phyloP scores from a whole-genome alignment of 2,888 invertebrate species.

The Caenorhabditis virilis region DNA sequence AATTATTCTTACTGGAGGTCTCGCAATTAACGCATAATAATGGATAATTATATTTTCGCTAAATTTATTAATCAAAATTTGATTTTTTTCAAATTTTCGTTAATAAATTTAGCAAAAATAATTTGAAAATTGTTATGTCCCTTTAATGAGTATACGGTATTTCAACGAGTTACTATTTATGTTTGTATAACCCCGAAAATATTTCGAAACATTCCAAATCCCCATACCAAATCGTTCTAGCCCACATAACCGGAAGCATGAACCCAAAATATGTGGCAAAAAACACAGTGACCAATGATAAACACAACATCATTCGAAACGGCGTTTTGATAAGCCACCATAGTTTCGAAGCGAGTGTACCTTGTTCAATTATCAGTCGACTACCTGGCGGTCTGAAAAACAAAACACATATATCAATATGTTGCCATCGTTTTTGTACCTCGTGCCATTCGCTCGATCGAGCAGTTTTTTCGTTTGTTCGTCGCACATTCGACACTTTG shows the following conservation, averaged over 20 bases:
- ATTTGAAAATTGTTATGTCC: too few species aligned
- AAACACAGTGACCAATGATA: slow-evolving; percentile 63
- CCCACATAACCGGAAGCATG: slow-evolving; percentile 63
- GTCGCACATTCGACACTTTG: slow-evolving; percentile 40
- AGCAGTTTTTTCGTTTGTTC: slow-evolving; percentile 37
- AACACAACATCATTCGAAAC: slow-evolving; percentile 57
- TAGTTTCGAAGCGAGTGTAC: slow-evolving; percentile 18
- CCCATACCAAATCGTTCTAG: slow-evolving; percentile 57
- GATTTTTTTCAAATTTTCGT: too few species aligned
- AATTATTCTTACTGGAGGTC: too few species aligned
- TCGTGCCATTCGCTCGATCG: slow-evolving; percentile 34
- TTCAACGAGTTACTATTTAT: too few species aligned
- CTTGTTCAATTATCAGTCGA: slow-evolving; percentile 39
- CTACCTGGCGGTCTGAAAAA: slow-evolving; percentile 33
- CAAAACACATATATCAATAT: not conserved
- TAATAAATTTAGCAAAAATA: too few species aligned
- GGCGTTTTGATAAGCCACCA: slow-evolving; percentile 41
- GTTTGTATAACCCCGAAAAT: too few species aligned
- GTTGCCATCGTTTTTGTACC: slow-evolving; percentile 2
- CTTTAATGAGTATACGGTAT: too few species aligned
- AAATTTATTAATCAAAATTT: too few species aligned
- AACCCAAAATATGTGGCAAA: slow-evolving; percentile 66
- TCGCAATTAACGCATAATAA: too few species aligned
- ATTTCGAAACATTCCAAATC: too few species aligned
- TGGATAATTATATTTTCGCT: too few species aligned